Base-by-base conservation (phyloP, 2,113 vertebrate species). In the Periophthalmodon schlosseri region DNA sequence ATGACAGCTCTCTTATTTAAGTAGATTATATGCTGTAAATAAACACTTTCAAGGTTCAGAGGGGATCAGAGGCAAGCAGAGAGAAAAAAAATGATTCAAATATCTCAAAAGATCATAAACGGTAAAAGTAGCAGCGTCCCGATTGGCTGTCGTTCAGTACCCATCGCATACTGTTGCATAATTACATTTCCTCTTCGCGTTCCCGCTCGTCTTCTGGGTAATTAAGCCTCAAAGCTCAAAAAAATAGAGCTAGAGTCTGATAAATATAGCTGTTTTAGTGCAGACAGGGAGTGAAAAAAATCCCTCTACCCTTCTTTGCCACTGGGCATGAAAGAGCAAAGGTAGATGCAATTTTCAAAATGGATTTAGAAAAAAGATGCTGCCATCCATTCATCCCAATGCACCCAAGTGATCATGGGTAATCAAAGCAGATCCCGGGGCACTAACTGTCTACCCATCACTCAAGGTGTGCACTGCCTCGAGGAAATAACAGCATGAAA, bases 171-270 rank as follows among this genome's bases (percentile, higher is more conserved):
- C 75, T 69, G 80, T 69, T 83, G 75, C 79, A 71, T 89, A 82
- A 85, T 86, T 90, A 58, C 78, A 78, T 84, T 91, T 89, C 72
- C 77, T 74, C 79, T 80, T 67, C 15, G 36, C 44, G 33, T 76
- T 78, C 79, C 82, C 76, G 79, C 67, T 81, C 79, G 83, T 86
- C 68, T 78, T 86, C 68, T 78, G 77, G 74, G 81, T 83, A 90
- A 91, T 90, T 89, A 89, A 86, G 79, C 73, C 75, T 76, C 54
- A 71, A 75, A 84, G 85, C 84, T 66, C 76, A 80, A 73, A 44
- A 60, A 50, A 81, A 68, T 28, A 85, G 78, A 75, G 68, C 72
- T 84, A 75, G 68, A 82, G 54, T 24, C 77, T 77, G 81, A 88
- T 87, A 88, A 86, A 82, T 87, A 83, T 76, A 86, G 86, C 76